Evolutionary conservation across 2,888 invertebrate species (phyloP), one percentile per base, ranked within the genome.

Genomic region (Morpho achilles): DNA sequence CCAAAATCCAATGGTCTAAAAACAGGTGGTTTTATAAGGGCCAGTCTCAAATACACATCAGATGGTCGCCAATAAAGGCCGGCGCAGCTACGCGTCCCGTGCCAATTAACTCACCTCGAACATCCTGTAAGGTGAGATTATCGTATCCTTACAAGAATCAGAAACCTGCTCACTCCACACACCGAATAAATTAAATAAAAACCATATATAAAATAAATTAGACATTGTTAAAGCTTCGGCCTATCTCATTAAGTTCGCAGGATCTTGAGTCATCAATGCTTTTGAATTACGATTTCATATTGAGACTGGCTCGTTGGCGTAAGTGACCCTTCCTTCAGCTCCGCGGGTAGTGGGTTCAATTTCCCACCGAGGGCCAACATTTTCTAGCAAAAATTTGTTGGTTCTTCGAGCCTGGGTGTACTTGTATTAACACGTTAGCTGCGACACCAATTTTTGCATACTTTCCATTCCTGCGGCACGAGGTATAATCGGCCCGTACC

Each of bases 171-270:
- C 80, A 83, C 84, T 86, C 79, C 83, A 80, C 84, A 78, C 84
- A 76, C 80, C 76, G 87, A 85, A 87, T 88, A 86, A 88, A 87
- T 88, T 87, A 87, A 86, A 86, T 84, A 83, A 87, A 86, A 85
- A 85, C 73, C 73, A 78, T 79, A 80, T 80, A 82, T 84, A 80
- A 86, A 87, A 87, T 85, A 84, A 84, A 84, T 85, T 84, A 83
- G 82, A 82, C 69, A 69, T 69, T 70, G 69, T 70, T 68, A 66
- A 59, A 62, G 59, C 62, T 59, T 56, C 32, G 68, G 70, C 69
- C 69, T 69, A 72, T 72, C 82, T 84, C 84, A 84, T 84, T 84
- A 85, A 79, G 70, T 22, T 55, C 16, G 53, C 8, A 22, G 10
- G 39, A 9, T 45, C 45, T 53, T 43, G 43, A 43, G 7, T 43